Evolutionary conservation across 2,888 invertebrate genomes (phyloP), one percentile per base, ranked within the genome.

Genomic region (Eumacrocentrus americanus): DNA sequence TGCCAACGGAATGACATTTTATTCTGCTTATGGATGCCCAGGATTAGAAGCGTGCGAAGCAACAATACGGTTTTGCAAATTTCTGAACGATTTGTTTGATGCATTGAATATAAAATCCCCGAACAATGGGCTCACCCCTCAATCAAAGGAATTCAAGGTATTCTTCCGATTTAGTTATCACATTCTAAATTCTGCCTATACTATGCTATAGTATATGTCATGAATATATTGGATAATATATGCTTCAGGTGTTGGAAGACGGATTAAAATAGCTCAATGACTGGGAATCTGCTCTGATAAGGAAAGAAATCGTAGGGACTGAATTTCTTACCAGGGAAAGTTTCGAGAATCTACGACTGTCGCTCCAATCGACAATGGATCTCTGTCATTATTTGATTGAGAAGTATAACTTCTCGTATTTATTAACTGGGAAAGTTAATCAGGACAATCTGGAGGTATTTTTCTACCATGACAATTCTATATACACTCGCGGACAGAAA

Each of bases 371-470:
- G 12, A 59, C 53, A 3, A 58, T 64, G 46, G 53, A 63, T 18
- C n/a, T 64, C 3, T 61, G 61, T 35, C n/a, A 11, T 3, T 65
- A 66, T 29, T 46, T 66, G 3, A 61, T 59, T 1, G 59, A 60
- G 2, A 60, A 44, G 18, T 58, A 23, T 16, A 11, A 46, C 20
- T 58, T 63, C 12, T 14, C 53, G 12, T 63, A 63, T 25, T 22
- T 58, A 9, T 37, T 63, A 22, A 50, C 48, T 6, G 60, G 54
- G 25, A 58, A 63, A 34, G 57, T 66, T 1, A 67, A 66, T 47
- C 66, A 64, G 40, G 67, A 67, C 37, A 64, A 65, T 50, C 56
- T 66, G 38, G 65, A 67, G 63, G 67, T 69, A 58, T 14, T 18
- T 52, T 40, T n/a, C n/a, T n/a, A n/a, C n/a, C n/a, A n/a, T n/a